Percentiles rank a stretch among this genome's conserved stretches.
phyloP scores from a whole-genome alignment of 2,888 invertebrate genomes.

The Nycteola revayana region DNA sequence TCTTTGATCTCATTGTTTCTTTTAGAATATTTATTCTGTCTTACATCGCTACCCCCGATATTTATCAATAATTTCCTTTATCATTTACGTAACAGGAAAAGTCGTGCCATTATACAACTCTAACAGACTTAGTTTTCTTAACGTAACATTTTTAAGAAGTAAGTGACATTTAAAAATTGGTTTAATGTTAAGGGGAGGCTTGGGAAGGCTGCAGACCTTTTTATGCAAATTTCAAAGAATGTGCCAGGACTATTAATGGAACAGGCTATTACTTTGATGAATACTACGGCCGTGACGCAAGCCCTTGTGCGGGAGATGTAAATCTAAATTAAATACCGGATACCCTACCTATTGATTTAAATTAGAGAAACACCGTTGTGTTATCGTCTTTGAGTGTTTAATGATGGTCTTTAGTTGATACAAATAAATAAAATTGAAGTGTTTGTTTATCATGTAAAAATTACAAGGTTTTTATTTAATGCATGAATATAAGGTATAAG shows the following conservation, averaged over 20 bases:
- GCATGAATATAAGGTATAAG: too few species aligned
- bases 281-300: constrained; percentile 60
- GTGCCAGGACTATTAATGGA: constrained; percentile 75
- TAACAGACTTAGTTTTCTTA: constrained; percentile 39
- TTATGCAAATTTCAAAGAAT: constrained; percentile 77
- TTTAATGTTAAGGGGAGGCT: constrained; percentile 48
- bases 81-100: too few species aligned
- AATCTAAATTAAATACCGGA: constrained; percentile 47
- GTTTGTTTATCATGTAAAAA: too few species aligned
- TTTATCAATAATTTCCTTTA: too few species aligned
- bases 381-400: constrained; percentile 1
- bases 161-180: constrained; percentile 59
- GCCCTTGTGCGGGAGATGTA: constrained; percentile 34
- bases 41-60: too few species aligned
- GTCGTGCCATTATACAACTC: too few species aligned
- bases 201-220: constrained; percentile 57
- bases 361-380: constrained; percentile 31
- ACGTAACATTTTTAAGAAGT: constrained; percentile 45
- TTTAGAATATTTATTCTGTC: too few species aligned
- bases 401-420: too few species aligned
- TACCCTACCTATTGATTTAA: constrained; percentile 48
- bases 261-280: constrained; percentile 73
- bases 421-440: too few species aligned
- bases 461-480: too few species aligned
- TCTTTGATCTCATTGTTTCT: too few species aligned